These are phyloP conservation scores for Brevipalpus yothersi DNA, from an alignment of 1,140 invertebrate genomes.

Conservation along the genomic window DNA sequence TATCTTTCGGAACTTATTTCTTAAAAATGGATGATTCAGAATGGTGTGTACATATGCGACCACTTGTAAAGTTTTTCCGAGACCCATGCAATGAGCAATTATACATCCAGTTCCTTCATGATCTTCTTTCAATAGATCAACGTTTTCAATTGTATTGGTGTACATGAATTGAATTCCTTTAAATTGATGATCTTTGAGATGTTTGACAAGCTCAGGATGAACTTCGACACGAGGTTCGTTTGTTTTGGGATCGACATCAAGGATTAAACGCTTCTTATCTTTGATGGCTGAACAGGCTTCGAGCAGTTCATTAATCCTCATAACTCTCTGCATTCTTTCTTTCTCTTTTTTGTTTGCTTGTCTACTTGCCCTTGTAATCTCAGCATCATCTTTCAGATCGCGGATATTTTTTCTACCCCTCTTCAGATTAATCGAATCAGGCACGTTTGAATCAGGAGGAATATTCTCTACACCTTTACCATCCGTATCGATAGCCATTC, in stretches of 20 bases:
- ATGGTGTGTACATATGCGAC: not conserved
- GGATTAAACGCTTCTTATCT: not conserved
- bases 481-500: not conserved
- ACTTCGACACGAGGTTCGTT: not conserved
- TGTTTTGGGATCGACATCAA: not conserved
- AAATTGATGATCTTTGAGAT: slow-evolving; percentile 44
- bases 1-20: not conserved
- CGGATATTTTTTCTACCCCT: not conserved
- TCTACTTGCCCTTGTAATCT: not conserved
- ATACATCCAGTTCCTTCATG: slow-evolving; percentile 54
- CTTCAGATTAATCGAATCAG: too few relatives aligned
- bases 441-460: not conserved
- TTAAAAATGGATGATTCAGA: not conserved
- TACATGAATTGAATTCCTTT: slow-evolving; percentile 84
- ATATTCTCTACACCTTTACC: not conserved
- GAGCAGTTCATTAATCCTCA: not conserved
- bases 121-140: slow-evolving; percentile 39
- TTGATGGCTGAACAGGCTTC: not conserved
- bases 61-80: slow-evolving; percentile 92
- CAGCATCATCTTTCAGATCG: not conserved
- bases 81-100: slow-evolving; percentile 92
- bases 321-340: not conserved
- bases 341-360: not conserved
- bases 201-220: not conserved
- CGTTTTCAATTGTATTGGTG: slow-evolving; percentile 71